A percentile compares a stretch with the other conserved stretches of the same genome.
Evolutionary conservation across 2,797 vertebrate species (phyloP).

Genomic region (Sciurus vulgaris): DNA sequence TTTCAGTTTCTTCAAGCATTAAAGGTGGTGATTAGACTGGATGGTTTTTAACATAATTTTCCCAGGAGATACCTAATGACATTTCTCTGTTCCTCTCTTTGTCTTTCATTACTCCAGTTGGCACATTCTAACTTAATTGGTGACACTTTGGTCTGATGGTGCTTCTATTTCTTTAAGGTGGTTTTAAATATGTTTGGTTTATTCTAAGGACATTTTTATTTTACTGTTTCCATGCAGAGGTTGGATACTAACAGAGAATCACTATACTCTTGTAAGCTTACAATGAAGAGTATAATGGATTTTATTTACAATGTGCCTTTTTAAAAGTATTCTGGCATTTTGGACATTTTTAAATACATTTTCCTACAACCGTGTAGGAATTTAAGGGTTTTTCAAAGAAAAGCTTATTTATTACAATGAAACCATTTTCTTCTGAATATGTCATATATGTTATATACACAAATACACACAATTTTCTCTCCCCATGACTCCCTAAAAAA

Average conservation of each 20-base stretch:
- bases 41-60: neutral
- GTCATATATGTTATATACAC: neutral
- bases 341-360: neutral
- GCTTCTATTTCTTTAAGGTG: neutral
- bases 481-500: neutral
- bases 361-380: neutral
- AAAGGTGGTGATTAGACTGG: neutral
- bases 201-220: neutral
- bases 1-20: constrained; percentile 35
- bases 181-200: neutral
- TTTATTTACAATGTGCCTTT: neutral
- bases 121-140: neutral
- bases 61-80: neutral
- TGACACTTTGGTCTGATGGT: neutral
- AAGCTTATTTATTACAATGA: neutral
- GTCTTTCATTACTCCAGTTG: neutral
- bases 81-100: neutral
- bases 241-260: neutral
- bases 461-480: neutral
- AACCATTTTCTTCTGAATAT: constrained; percentile 6
- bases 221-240: neutral
- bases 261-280: neutral
- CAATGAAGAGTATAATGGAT: neutral
- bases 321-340: neutral
- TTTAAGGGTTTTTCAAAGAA: neutral